A percentile compares a stretch with the other conserved stretches of the same genome.
Conservation (phyloP, 2,888 invertebrate genomes). For the Plebejus argus region DNA sequence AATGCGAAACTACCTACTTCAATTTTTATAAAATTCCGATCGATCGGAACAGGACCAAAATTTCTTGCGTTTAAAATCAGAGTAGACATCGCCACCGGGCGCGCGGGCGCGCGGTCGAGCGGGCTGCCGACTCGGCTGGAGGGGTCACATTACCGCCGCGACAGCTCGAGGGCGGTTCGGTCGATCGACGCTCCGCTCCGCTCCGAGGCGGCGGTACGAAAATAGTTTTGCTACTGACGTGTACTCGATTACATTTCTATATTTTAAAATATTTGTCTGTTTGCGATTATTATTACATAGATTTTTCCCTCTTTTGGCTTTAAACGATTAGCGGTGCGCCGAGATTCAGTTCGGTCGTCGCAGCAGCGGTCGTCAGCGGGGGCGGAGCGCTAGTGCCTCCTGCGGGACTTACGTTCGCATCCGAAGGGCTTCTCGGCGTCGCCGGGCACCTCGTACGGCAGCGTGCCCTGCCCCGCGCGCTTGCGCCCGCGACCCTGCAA, state of each 20-base stretch:
- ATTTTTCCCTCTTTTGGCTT: conserved; percentile 13
- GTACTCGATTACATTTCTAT: not conserved
- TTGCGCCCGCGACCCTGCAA: conserved; percentile 77
- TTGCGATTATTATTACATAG: conserved; percentile 1
- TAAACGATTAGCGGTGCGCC: not conserved
- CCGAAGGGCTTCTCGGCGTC: conserved; percentile 94
- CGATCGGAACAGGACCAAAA: not conserved
- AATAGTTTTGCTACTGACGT: not conserved
- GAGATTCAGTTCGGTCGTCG: conserved; percentile 15
- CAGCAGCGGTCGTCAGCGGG: not conserved
- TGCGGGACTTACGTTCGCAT: conserved; percentile 92
- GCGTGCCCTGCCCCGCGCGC: conserved; percentile 69
- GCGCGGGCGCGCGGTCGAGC: not conserved
- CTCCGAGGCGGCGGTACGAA: not conserved
- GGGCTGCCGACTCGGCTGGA: no score
- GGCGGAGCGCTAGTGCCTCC: conserved; percentile 59
- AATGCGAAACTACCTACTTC: conserved; percentile 22
- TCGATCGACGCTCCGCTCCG: not conserved
- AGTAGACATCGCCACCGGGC: not conserved
- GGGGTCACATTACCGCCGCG: not conserved
- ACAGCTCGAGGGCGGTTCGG: not conserved
- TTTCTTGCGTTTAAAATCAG: not conserved
- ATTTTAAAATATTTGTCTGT: not conserved
- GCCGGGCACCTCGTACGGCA: conserved; percentile 83
- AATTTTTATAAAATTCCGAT: not conserved